Percentiles rank a stretch among this genome's conserved stretches.
Conservation (phyloP, 2,113 vertebrate species). For the Brachirus orientalis region DNA sequence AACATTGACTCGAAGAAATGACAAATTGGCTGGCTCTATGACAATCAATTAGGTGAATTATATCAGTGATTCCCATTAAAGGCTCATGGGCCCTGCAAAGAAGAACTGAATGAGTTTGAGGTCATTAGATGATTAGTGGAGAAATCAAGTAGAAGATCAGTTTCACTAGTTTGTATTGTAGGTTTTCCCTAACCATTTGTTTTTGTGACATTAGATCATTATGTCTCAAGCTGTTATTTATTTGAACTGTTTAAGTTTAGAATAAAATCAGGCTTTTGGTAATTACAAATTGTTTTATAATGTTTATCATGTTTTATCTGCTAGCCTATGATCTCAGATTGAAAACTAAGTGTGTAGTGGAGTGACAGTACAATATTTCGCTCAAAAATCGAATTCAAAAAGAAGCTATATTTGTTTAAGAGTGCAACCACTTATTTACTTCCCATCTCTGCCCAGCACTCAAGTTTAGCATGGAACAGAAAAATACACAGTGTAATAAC, state of each 20-base stretch:
- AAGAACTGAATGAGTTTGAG: neutral
- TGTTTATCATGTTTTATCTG: neutral
- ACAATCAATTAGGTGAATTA: neutral
- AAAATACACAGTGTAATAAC: neutral
- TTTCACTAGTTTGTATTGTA: neutral
- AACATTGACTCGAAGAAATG: neutral
- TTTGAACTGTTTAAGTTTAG: too few relatives aligned
- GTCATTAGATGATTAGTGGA: neutral
- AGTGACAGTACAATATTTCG: too few relatives aligned
- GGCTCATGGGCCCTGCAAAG: neutral
- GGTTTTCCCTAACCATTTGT: neutral
- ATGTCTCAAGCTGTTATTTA: too few relatives aligned
- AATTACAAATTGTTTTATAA: neutral
- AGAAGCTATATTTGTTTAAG: too few relatives aligned
- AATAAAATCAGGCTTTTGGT: too few relatives aligned
- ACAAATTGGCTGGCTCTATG: neutral
- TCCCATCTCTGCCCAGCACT: neutral
- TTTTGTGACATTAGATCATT: neutral
- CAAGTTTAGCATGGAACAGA: neutral
- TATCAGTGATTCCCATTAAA: neutral
- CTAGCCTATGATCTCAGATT: neutral
- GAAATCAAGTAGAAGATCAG: neutral
- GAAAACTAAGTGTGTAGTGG: too few relatives aligned
- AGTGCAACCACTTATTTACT: too few relatives aligned
- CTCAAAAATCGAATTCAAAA: too few relatives aligned